Evolutionary conservation across 2,888 invertebrate species (phyloP), one percentile per base, ranked within the genome.

Genomic region (Petrolisthes cinctipes): DNA sequence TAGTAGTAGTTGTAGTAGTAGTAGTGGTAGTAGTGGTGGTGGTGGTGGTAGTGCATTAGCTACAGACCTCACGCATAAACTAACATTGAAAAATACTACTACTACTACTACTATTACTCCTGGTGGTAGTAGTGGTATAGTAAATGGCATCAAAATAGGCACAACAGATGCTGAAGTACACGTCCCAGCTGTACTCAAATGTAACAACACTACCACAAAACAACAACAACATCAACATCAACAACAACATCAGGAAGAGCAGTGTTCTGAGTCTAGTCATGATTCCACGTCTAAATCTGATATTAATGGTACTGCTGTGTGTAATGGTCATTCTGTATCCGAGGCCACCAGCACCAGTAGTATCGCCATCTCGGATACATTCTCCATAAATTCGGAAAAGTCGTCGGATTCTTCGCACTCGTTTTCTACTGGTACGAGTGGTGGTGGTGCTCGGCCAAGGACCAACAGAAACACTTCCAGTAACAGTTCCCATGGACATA

Each of bases 81-180:
- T 90, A 20, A 83, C 86, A 23, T 85, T 90, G 56, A 87, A 86
- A 53, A 37, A 37, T 37, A 37, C 37, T 37, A 37, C 37, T 37
- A 37, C 37, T 37, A 37, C 37, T 37, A 37, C 0, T 37, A 2
- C 37, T 37, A 37, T 37, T 37, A 37, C 37, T 37, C 37, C 37
- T 37, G 37, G 37, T 37, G 37, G 37, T 37, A 37, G 37, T 37
- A 87, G 82, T 61, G 89, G 90, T 83, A 85, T 85, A 71, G 81
- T 86, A 75, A 90, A 90, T 83, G 90, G 90, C 9, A 90, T 90
- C 84, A 90, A 90, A 71, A 81, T 89, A 61, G 90, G 90, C 61
- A 90, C 90, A 61, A 90, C 90, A 56, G 90, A 90, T 85, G 90
- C 82, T 5, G 89, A 90, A 76, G 87, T 90, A 61, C 90, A 90